Percentiles rank a stretch among this genome's conserved stretches.
Conservation (phyloP, 2,888 invertebrate species). For the Alitta virens region DNA sequence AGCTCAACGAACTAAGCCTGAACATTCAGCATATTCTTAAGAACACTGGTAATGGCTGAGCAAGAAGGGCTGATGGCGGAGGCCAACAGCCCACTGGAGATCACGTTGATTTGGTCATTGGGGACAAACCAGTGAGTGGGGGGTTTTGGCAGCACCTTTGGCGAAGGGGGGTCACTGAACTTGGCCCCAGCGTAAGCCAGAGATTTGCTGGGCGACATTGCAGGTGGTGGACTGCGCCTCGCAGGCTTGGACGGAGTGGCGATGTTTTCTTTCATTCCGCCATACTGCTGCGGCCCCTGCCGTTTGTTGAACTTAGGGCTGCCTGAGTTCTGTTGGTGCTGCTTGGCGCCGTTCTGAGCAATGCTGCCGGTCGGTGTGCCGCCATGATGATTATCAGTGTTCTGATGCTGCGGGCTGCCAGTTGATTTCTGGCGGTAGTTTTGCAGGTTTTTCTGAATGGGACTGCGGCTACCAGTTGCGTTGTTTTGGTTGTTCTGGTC, state of each 20-base stretch:
- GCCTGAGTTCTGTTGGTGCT: neutral
- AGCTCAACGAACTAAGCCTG: conserved; percentile 21
- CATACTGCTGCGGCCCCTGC: neutral
- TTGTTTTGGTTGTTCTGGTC: too few species aligned
- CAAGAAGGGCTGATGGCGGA: conserved; percentile 24
- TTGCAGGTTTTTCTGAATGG: too few species aligned
- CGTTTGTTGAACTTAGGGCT: conserved; percentile 8
- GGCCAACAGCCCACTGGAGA: too few species aligned
- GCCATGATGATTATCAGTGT: neutral
- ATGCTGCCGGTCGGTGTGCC: neutral
- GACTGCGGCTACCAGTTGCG: too few species aligned
- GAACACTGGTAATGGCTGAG: conserved; percentile 45
- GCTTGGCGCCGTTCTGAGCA: conserved; percentile 2
- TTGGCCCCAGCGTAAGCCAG: conserved; percentile 70
- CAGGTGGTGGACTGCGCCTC: neutral
- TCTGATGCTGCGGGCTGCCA: neutral
- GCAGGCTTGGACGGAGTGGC: conserved; percentile 8
- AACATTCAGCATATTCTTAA: conserved; percentile 52
- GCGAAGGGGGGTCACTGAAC: conserved; percentile 79
- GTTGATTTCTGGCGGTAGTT: too few species aligned
- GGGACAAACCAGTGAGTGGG: conserved; percentile 72
- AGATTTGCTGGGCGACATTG: neutral
- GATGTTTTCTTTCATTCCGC: neutral
- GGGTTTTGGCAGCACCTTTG: conserved; percentile 75
- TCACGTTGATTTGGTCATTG: conserved; percentile 11